These are phyloP conservation scores for Tipula vernalis DNA, from an alignment of 2,888 invertebrate genomes.

Conservation along the genomic window DNA sequence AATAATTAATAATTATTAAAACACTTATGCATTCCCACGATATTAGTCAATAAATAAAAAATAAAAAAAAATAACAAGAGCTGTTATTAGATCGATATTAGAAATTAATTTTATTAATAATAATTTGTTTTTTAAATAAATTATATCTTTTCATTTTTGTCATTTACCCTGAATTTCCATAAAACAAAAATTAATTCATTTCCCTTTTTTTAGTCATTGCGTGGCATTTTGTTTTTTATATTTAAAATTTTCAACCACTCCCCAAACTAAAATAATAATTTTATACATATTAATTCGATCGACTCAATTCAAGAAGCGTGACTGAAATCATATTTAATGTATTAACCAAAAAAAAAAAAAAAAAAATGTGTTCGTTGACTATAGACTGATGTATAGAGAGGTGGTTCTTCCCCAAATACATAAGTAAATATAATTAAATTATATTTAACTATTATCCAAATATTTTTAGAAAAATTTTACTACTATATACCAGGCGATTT, in stretches of 20 bases:
- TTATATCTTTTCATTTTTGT: background rate
- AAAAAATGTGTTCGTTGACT: background rate
- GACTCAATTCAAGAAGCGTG: background rate
- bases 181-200: background rate
- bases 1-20: background rate
- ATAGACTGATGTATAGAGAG: background rate
- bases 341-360: background rate
- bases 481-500: no score
- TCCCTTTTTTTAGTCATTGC: background rate
- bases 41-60: background rate
- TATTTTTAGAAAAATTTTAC: background rate
- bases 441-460: background rate
- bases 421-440: background rate
- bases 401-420: background rate
- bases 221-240: background rate
- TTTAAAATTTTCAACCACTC: background rate
- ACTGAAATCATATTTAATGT: slow-evolving; percentile 4
- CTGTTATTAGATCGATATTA: background rate
- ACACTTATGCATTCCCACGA: background rate
- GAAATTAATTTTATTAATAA: background rate
- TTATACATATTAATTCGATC: background rate
- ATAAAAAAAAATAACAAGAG: background rate
- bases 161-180: background rate
- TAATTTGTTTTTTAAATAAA: background rate
- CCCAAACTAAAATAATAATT: background rate